phyloP scores from a whole-genome alignment of 2,797 vertebrate species.

The Manis pentadactyla region DNA sequence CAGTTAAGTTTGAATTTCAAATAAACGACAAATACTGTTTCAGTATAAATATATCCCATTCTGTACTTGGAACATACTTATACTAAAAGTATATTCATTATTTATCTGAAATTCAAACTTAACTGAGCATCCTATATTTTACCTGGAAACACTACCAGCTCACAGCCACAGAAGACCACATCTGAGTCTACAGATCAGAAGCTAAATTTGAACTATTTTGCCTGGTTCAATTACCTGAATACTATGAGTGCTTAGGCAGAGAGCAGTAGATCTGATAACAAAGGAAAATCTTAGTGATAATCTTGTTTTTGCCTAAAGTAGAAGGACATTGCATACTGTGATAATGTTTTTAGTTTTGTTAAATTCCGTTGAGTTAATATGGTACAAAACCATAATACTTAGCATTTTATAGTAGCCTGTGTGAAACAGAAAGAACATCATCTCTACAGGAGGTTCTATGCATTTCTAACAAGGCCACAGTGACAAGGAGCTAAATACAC shows the following conservation, averaged over 20 bases:
- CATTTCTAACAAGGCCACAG: neutral
- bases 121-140: conserved; percentile 1
- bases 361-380: neutral
- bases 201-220: conserved; percentile 26
- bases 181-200: conserved; percentile 19
- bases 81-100: conserved; percentile 18
- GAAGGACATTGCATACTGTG: neutral
- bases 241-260: neutral
- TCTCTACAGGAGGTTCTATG: neutral
- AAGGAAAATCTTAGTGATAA: neutral
- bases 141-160: neutral
- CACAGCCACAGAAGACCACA: neutral
- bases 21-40: conserved; percentile 2
- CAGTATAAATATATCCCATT: neutral
- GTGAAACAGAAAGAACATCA: neutral
- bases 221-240: neutral
- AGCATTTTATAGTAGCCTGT: neutral
- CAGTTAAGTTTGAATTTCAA: conserved; percentile 37
- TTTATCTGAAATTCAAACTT: conserved; percentile 56
- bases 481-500: neutral
- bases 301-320: neutral
- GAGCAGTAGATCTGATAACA: neutral
- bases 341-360: conserved; percentile 19
- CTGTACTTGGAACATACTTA: neutral
- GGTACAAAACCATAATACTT: neutral